Evolutionary conservation across 2,797 vertebrate genomes (phyloP), one percentile per base, ranked within the genome.

Genomic region (Ibycter americanus): DNA sequence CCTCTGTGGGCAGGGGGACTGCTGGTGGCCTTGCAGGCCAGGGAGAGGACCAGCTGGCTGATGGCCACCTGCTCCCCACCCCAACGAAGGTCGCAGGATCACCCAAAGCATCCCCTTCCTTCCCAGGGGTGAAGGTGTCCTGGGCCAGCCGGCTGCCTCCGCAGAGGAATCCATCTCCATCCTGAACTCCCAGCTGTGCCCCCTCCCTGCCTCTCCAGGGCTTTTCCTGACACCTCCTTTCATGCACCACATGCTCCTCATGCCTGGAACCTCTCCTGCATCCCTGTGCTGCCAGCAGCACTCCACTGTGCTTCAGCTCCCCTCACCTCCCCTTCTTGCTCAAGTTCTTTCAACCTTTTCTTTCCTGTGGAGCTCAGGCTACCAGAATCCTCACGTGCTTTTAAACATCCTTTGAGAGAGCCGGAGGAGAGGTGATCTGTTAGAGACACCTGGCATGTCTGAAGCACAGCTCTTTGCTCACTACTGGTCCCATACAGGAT

Each of bases 291-390:
- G 15, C 22, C 13, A 3, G 11, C 74, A 58, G 18, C 51, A 9
- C n/a, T 27, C 2, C 1, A 15, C 23, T 3, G 2, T 4, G 2
- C 29, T 9, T 7, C 54, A 3, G 3, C 44, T 77, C 54, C 49
- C 40, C 49, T 63, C 14, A 0, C 12, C 3, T 61, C 32, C n/a
- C 54, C 29, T 49, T 19, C 40, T 12, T 23, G 23, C 40, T 49
- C 23, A 6, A 16, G 20, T 5, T 25, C 34, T 29, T 26, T 32
- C 36, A 38, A 44, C 49, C 23, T 9, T 27, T 74, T 26, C 58
- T 79, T 16, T 17, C 65, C 46, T 0, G 1, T 0, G 0, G 6
- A 42, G 10, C 36, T 89, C 62, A 5, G 0, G 31, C 47, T 5
- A 4, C 27, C 8, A 4, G 13, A 44, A 68, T 49, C 59, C 14